Base-by-base conservation (phyloP, 2,888 invertebrate species). In the Catocala fraxini region DNA sequence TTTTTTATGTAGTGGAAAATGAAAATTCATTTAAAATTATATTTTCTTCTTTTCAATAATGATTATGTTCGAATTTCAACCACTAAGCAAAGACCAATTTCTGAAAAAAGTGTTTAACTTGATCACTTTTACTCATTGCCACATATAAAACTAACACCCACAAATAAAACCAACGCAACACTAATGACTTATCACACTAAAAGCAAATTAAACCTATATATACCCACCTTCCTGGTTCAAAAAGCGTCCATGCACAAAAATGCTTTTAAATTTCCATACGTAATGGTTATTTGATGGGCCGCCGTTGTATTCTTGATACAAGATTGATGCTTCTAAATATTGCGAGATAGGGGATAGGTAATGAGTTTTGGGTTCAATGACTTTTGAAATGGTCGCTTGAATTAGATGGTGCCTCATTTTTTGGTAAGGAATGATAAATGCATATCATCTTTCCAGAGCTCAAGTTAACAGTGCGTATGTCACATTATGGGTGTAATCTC, bases 251-350 rank as follows among this genome's bases (percentile, higher is more conserved):
- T 59, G 61, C 59, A 51, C 46, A 60, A 71, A 58, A 77, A 62
- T 51, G 63, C 65, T 71, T 72, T 66, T 65, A 75, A 72, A 64
- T 75, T 67, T 60, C 67, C 69, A 64, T 58, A 68, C 71, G 79
- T 87, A 87, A 88, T 87, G 87, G 82, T 66, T 82, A 86, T 87
- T 87, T 87, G 84, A 87, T 87, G 86, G 79, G 62, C 71, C 65
- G 49, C 69, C 67, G 71, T 59, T 73, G 77, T 80, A 73, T 80
- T 75, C 68, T 80, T 83, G 84, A 85, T 86, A 81, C 75, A 86
- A 87, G 87, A 87, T 88, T 86, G 86, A 88, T 88, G 86, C 64
- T 53, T 71, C 63, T 61, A 75, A 82, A 84, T 85, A 85, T 87
- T 81, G 77, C 65, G 45, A 59, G 59, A 63, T 62, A 67, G 56